Percentiles rank a stretch among this genome's conserved stretches.
Conservation (phyloP, 1,140 invertebrate species). For the Leptinotarsa undecemlineata region DNA sequence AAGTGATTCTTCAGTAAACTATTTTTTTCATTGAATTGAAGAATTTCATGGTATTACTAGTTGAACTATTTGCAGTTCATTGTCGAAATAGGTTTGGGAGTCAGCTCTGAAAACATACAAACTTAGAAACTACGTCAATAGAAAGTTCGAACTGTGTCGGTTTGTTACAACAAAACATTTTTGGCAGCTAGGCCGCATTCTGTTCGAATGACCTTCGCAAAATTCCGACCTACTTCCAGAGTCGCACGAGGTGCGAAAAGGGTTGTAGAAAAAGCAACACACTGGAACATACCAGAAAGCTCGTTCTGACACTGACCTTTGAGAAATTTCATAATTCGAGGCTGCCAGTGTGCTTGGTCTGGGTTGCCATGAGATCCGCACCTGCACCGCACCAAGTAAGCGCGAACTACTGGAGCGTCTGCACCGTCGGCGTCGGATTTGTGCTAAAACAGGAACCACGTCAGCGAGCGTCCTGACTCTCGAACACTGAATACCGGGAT, state of each 20-base stretch:
- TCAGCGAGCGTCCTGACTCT: conserved; percentile 32
- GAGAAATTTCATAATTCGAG: conserved; percentile 34
- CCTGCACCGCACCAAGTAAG: conserved; percentile 38
- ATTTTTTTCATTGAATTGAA: no score
- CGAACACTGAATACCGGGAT: not conserved
- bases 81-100: no score
- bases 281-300: not conserved
- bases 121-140: no score
- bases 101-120: no score
- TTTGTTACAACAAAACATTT: no score
- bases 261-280: conserved; percentile 14
- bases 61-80: no score
- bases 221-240: not conserved
- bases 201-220: no score
- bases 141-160: no score
- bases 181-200: no score
- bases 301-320: conserved; percentile 35
- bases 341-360: not conserved
- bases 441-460: conserved; percentile 45
- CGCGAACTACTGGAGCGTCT: conserved; percentile 37
- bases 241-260: conserved; percentile 10
- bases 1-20: no score
- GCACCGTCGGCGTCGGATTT: conserved; percentile 13
- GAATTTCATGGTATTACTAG: no score
- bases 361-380: conserved; percentile 40